Percentiles rank a stretch among this genome's conserved stretches.
Conservation (phyloP, 1,140 invertebrate genomes). For the Heliothis virescens region DNA sequence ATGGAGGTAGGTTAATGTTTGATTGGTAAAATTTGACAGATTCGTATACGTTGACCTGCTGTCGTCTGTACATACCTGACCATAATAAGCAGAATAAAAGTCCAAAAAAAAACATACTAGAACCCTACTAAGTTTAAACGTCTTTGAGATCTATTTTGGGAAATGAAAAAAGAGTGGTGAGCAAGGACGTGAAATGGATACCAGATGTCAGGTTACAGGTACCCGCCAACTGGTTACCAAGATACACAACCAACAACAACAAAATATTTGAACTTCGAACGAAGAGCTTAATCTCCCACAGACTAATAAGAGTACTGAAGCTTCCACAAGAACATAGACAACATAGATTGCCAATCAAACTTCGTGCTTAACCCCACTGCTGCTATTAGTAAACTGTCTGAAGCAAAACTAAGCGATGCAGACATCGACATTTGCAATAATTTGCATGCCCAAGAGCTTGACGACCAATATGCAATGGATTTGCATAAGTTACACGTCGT, state of each 20-base stretch:
- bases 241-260: background rate
- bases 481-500: constrained; percentile 8
- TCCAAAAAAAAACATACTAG: no score
- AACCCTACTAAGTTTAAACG: no score
- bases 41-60: no score
- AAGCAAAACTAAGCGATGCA: constrained; percentile 7
- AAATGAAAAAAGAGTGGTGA: no score
- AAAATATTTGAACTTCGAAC: background rate
- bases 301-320: background rate
- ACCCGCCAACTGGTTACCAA: background rate
- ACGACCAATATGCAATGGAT: constrained; percentile 9
- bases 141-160: no score
- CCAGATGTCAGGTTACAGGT: no score
- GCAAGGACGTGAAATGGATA: no score
- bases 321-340: background rate
- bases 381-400: constrained; percentile 11
- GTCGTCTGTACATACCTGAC: no score
- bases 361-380: background rate
- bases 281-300: background rate
- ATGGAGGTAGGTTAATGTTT: no score
- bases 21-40: no score
- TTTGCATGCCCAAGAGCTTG: constrained; percentile 14
- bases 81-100: no score
- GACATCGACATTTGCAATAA: constrained; percentile 11
- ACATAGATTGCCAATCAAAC: constrained; percentile 23